These are phyloP conservation scores for Dinothrombium tinctorium DNA, from an alignment of 1,140 invertebrate species.

Conservation along the genomic window DNA sequence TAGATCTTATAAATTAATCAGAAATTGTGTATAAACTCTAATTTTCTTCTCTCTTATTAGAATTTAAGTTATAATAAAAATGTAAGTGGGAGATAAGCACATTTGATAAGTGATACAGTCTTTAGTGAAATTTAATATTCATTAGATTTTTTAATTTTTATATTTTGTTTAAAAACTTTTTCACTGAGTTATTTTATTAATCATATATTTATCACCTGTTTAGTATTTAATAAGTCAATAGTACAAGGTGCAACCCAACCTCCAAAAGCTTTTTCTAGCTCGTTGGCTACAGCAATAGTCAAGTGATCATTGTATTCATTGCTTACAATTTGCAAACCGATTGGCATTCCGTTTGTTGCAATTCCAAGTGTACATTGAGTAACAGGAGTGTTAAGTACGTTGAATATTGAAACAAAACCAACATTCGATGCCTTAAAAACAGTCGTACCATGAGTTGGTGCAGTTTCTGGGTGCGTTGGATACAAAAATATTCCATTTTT, in stretches of 20 bases:
- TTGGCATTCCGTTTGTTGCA: conserved; percentile 1
- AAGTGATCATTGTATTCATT: conserved; percentile 15
- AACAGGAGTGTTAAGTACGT: conserved; percentile 10
- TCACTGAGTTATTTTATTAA: no score
- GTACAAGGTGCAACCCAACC: conserved; percentile 15
- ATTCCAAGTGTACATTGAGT: conserved; percentile 13
- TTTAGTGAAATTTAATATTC: no score
- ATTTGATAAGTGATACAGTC: no score
- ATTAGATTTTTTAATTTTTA: no score
- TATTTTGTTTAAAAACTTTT: no score
- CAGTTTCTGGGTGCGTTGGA: conserved; percentile 48
- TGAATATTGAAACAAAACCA: conserved; percentile 28
- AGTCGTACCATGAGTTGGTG: conserved; percentile 57
- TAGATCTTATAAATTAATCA: no score
- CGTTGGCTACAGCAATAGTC: conserved; percentile 17
- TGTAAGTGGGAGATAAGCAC: no score
- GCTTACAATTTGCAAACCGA: conserved; percentile 8
- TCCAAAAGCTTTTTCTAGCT: conserved; percentile 17
- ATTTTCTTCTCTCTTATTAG: no score
- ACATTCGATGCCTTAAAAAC: conserved; percentile 62
- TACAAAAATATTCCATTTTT: conserved; percentile 66
- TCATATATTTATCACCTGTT: no score
- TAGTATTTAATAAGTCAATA: no score
- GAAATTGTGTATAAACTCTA: no score
- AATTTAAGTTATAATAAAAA: no score